A percentile compares a stretch with the other conserved stretches of the same genome.
Evolutionary conservation across 2,113 vertebrate species (phyloP).

Genomic region (Xenopus borealis): DNA sequence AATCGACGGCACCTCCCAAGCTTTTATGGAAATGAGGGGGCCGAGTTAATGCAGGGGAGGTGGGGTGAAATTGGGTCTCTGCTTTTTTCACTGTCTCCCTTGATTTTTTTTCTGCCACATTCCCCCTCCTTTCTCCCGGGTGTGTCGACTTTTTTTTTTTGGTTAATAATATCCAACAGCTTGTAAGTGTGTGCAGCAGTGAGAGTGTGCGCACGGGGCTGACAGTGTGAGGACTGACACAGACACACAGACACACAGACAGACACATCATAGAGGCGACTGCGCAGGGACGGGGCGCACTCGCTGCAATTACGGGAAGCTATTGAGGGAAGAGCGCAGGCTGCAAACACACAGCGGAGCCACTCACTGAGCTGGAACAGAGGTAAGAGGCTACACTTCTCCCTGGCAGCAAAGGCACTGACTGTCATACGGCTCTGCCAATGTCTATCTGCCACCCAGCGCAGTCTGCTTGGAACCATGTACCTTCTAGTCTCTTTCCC

Average conservation of each 20-base stretch:
- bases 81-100: too few species aligned
- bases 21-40: constrained; percentile 64
- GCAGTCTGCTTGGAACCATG: too few species aligned
- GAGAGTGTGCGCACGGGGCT: constrained; percentile 58
- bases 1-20: constrained; percentile 66
- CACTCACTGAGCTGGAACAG: constrained; percentile 45
- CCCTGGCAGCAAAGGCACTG: too few species aligned
- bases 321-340: background rate
- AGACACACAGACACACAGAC: background rate
- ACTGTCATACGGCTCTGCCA: too few species aligned
- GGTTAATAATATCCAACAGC: constrained; percentile 68
- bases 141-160: constrained; percentile 60
- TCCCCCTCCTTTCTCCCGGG: constrained; percentile 52
- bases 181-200: constrained; percentile 60
- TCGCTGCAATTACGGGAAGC: too few species aligned
- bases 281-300: background rate
- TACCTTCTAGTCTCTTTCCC: too few species aligned
- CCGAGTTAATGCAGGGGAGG: constrained; percentile 58
- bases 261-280: background rate
- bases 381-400: constrained; percentile 33
- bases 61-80: constrained; percentile 48
- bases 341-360: background rate
- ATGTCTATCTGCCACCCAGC: too few species aligned
- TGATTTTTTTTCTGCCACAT: constrained; percentile 21
- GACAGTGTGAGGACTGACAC: constrained; percentile 49